A percentile compares a stretch with the other conserved stretches of the same genome.
These are phyloP conservation scores for Loriculus beryllinus DNA, from an alignment of 2,797 vertebrate genomes.

Conservation along the genomic window DNA sequence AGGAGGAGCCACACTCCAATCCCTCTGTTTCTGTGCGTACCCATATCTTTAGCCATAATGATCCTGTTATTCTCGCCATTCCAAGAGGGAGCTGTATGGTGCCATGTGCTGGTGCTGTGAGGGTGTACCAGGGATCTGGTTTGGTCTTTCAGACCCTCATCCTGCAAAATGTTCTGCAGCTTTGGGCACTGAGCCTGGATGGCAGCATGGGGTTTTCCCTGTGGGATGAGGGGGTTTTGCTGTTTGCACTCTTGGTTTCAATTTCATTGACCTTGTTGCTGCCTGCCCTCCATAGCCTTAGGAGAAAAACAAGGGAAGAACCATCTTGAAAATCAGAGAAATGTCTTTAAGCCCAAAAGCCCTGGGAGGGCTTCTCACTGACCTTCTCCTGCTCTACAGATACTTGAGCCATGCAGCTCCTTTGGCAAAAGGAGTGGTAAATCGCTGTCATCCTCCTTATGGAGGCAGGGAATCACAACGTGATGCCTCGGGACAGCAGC, in stretches of 20 bases:
- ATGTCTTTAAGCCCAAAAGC: not conserved
- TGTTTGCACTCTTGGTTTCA: not conserved
- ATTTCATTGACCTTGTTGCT: not conserved
- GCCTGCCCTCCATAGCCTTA: not conserved
- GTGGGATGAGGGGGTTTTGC: not conserved
- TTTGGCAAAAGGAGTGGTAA: not conserved
- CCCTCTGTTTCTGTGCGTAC: not conserved
- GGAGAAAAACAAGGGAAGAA: not conserved
- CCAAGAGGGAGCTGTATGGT: not conserved
- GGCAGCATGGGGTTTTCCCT: not conserved
- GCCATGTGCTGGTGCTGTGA: fast-evolving
- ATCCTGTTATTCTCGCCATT: not conserved
- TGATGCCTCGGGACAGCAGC: fast-evolving
- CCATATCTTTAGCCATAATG: fast-evolving
- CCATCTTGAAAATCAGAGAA: not conserved
- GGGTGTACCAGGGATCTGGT: not conserved
- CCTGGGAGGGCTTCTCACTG: not conserved
- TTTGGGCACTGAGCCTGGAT: not conserved
- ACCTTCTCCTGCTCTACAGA: not conserved
- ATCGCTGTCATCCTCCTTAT: not conserved
- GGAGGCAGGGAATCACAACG: not conserved
- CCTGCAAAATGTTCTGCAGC: fast-evolving
- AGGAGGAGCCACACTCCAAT: not conserved
- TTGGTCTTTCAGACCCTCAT: not conserved
- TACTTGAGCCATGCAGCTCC: fast-evolving